Base-by-base conservation (phyloP, 2,113 vertebrate species). In the Ammodytes marinus region DNA sequence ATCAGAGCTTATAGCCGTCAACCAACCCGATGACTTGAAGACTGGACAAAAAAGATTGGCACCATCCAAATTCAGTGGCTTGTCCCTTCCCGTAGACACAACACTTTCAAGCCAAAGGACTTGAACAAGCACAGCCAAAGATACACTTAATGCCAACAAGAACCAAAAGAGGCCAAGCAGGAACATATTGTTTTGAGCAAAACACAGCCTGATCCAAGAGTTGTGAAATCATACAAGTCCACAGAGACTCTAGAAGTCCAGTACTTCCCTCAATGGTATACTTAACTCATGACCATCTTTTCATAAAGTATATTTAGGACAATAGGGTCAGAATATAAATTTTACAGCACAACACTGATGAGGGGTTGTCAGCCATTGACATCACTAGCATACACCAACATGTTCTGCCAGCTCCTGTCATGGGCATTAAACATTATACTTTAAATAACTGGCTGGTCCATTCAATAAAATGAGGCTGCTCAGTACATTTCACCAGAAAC, bases 381-480 rank as follows among this genome's bases (percentile, higher is more conserved):
- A 39, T n/a, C 37, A 10, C 47, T 8, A 13, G 40, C 65, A 68
- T 10, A 9, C 65, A 53, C 35, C 5, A 13, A 7, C 27, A 35
- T 19, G 61, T 61, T 61, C 47, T 77, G 49, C 68, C 81, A 73
- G 61, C 15, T 67, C 68, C 55, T 49, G 61, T 73, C 61, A 73
- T 5, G 74, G 61, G 13, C 14, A 61, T 73, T 55, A 19, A 66
- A 19, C 8, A 55, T 73, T 61, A 61, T 68, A 63, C 46, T 39
- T 57, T 58, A 45, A 66, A 49, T 64, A 69, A 65, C n/a, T 4
- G 8, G 27, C 63, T 61, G 66, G 50, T 64, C 11, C n/a, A 15
- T 79, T 63, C 40, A 71, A 42, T 70, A 60, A 65, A 80, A 74
- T n/a, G 10, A 75, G 58, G 35, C 53, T 49, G 59, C 40, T 50